phyloP scores from a whole-genome alignment of 2,113 vertebrate species.

The Hiodon alosoides region DNA sequence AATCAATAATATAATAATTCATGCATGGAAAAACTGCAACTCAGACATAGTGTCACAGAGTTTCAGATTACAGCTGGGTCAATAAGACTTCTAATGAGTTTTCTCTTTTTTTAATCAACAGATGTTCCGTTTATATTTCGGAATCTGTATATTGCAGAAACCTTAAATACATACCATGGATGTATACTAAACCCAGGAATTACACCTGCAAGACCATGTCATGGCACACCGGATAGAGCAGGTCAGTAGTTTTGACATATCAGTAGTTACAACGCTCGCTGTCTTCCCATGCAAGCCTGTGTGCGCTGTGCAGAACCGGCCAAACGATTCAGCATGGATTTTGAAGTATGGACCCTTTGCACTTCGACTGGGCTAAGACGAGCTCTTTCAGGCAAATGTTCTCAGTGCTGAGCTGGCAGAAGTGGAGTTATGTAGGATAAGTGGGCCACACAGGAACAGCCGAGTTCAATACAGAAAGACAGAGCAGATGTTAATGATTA shows the following conservation, averaged over 20 bases:
- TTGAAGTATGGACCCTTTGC: slow-evolving; percentile 33
- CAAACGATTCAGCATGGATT: slow-evolving; percentile 15
- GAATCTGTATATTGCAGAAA: slow-evolving; percentile 57
- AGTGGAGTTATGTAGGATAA: slow-evolving; percentile 67
- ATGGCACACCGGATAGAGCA: slow-evolving; percentile 43
- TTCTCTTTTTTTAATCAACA: slow-evolving; percentile 58
- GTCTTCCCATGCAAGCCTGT: not conserved
- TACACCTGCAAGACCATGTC: slow-evolving; percentile 53
- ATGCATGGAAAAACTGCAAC: slow-evolving; percentile 37
- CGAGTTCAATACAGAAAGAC: slow-evolving; percentile 66
- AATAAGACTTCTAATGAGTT: slow-evolving; percentile 55
- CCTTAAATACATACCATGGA: slow-evolving; percentile 60
- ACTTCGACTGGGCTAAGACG: not conserved
- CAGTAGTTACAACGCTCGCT: not conserved
- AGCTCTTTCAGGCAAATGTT: slow-evolving; percentile 37
- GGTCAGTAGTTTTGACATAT: slow-evolving; percentile 36
- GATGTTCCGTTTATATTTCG: slow-evolving; percentile 44
- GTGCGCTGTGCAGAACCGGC: not conserved
- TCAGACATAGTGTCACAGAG: slow-evolving; percentile 30
- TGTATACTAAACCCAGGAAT: slow-evolving; percentile 50
- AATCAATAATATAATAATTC: slow-evolving; percentile 44
- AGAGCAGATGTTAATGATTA: slow-evolving; percentile 70
- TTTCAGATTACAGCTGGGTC: slow-evolving; percentile 50
- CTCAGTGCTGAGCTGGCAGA: slow-evolving; percentile 57
- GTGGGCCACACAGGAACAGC: slow-evolving; percentile 59